Percentiles rank a stretch among this genome's conserved stretches.
Conservation (phyloP, 2,113 vertebrate genomes). For the Lepidothrix coronata region DNA sequence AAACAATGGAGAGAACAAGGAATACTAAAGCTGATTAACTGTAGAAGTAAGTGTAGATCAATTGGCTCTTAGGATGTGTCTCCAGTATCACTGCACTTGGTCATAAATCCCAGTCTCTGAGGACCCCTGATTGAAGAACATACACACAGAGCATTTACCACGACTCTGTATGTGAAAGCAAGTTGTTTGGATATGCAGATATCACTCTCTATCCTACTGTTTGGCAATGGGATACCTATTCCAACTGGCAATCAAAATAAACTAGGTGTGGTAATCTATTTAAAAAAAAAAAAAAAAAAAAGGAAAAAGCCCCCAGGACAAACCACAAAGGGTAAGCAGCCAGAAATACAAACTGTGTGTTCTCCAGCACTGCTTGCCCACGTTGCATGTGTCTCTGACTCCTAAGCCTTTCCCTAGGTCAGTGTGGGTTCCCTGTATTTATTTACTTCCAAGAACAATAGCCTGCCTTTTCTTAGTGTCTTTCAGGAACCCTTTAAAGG, state of each 20-base stretch:
- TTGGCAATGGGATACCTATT: not conserved
- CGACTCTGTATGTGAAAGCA: not conserved
- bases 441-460: not conserved
- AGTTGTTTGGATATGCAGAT: not conserved
- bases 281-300: not conserved
- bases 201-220: not conserved
- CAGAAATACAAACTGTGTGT: not conserved
- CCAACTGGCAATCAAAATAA: not conserved
- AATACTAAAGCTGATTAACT: not conserved
- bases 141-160: not conserved
- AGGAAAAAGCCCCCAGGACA: not conserved
- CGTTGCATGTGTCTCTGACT: not conserved
- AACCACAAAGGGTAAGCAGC: not conserved
- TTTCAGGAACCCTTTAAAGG: not conserved
- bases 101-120: not conserved
- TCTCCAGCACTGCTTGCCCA: not conserved
- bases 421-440: not conserved
- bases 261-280: not conserved
- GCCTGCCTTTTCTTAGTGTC: not conserved
- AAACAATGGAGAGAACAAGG: not conserved
- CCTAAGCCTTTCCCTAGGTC: not conserved
- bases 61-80: not conserved
- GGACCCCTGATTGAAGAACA: not conserved
- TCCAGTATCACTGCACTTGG: not conserved
- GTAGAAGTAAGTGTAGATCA: not conserved